These are phyloP conservation scores for Menidia menidia DNA, from an alignment of 2,797 vertebrate species.

Conservation along the genomic window DNA sequence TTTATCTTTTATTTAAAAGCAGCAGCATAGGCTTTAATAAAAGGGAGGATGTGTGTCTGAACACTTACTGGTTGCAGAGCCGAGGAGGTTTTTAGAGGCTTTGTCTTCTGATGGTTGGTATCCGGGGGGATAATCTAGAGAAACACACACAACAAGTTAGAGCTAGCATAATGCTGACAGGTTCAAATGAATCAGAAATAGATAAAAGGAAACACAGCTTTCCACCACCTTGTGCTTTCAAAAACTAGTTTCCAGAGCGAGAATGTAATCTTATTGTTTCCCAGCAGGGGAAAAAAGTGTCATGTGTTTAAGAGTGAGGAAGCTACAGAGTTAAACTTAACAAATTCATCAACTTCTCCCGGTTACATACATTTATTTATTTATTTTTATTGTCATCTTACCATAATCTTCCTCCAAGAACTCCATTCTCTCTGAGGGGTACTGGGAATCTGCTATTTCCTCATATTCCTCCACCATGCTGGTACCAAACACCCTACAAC, in stretches of 20 bases:
- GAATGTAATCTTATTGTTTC: constrained; percentile 9
- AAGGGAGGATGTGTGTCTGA: constrained; percentile 13
- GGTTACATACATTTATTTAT: background rate
- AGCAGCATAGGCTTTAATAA: background rate
- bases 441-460: constrained; percentile 97
- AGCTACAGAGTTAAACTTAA: background rate
- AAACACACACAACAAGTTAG: constrained; percentile 37
- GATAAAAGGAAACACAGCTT: background rate
- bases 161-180: background rate
- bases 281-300: background rate
- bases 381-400: constrained; percentile 52
- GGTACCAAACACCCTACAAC: constrained; percentile 94
- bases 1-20: background rate
- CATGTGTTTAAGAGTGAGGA: background rate
- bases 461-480: constrained; percentile 99
- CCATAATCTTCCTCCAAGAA: constrained; percentile 96
- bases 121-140: constrained; percentile 91
- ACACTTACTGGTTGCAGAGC: constrained; percentile 95
- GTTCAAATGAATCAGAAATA: background rate
- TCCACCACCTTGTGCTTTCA: too few relatives aligned
- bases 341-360: background rate
- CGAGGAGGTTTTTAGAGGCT: constrained; percentile 94
- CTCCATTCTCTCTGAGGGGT: constrained; percentile 93
- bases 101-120: constrained; percentile 93
- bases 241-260: constrained; percentile 1